Evolutionary conservation across 2,113 vertebrate species (phyloP).

Genomic region (Varanus komodoensis): DNA sequence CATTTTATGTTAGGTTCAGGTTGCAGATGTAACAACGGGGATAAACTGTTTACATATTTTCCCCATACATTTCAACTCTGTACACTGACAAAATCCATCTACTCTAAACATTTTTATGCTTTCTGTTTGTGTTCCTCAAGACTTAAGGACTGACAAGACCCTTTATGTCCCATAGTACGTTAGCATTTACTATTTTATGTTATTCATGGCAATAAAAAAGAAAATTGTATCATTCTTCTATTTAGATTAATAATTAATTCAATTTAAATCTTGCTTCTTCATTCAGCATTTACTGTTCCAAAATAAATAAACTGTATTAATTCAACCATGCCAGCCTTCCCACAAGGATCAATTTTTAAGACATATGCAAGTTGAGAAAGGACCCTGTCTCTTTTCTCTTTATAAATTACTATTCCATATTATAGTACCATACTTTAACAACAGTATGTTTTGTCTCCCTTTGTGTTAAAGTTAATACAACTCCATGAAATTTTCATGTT

Average conservation of each 20-base stretch:
- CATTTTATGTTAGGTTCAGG: neutral
- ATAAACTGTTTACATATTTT: neutral
- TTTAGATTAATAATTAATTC: slow-evolving; percentile 6
- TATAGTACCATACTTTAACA: neutral
- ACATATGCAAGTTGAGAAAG: slow-evolving; percentile 18
- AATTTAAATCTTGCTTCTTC: slow-evolving; percentile 1
- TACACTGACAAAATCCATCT: neutral
- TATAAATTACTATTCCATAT: slow-evolving; percentile 20
- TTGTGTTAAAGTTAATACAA: neutral
- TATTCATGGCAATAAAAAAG: neutral
- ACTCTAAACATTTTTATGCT: neutral
- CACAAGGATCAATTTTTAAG: slow-evolving; percentile 36
- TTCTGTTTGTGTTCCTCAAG: neutral
- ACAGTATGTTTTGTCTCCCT: slow-evolving; percentile 17
- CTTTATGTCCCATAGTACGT: neutral
- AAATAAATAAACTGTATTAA: slow-evolving; percentile 35
- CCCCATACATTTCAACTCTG: neutral
- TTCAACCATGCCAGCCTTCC: slow-evolving; percentile 6
- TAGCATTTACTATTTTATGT: neutral
- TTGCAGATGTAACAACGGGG: neutral
- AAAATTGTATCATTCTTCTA: accelerated
- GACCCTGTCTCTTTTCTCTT: slow-evolving; percentile 8
- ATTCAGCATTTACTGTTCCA: slow-evolving; percentile 8
- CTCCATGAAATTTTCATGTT: neutral
- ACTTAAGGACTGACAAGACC: neutral